These are phyloP conservation scores for Eospalax fontanierii DNA, from an alignment of 2,797 vertebrate species.

Conservation along the genomic window DNA sequence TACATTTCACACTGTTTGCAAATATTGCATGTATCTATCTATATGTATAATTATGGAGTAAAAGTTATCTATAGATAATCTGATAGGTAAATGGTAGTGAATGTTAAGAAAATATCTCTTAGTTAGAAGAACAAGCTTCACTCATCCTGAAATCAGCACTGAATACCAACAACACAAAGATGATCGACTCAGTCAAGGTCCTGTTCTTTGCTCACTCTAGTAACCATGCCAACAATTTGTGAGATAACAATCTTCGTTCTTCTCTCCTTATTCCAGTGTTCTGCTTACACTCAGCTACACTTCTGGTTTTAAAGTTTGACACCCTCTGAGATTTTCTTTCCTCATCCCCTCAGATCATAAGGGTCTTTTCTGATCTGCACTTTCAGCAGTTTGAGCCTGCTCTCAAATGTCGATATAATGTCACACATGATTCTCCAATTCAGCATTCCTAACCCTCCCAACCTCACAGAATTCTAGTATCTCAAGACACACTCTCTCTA, in stretches of 20 bases:
- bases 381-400: background rate
- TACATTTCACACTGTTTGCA: background rate
- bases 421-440: background rate
- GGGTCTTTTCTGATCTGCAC: background rate
- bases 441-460: background rate
- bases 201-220: accelerated
- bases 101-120: constrained; percentile 31
- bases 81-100: background rate
- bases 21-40: background rate
- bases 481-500: background rate
- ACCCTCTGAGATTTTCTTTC: constrained; percentile 26
- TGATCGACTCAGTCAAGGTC: background rate
- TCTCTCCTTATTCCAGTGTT: background rate
- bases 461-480: background rate
- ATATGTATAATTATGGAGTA: background rate
- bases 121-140: background rate
- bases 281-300: background rate
- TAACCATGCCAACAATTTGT: background rate
- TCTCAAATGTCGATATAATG: background rate
- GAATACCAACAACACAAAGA: background rate
- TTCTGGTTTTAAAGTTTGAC: constrained; percentile 14
- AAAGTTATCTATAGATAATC: background rate
- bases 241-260: background rate
- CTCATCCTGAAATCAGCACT: background rate
- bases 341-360: background rate